Evolutionary conservation across 2,113 vertebrate genomes (phyloP), one percentile per base, ranked within the genome.

Genomic region (Tyrannus savana): DNA sequence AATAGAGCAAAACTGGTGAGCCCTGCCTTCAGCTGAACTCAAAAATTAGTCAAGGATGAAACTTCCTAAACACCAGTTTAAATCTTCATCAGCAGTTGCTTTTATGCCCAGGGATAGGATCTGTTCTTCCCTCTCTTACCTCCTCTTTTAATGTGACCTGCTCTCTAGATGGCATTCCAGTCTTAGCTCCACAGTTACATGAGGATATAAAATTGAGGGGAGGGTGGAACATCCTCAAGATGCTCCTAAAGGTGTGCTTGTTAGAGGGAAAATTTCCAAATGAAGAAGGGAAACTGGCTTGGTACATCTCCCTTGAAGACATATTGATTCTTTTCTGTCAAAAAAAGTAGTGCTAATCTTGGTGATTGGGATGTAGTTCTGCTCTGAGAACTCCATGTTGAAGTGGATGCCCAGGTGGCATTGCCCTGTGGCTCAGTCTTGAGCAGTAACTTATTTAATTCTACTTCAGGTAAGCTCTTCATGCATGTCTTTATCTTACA

Each of bases 381-480:
- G 8, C 25, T 41, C 52, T 68, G 4, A 78, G 50, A 89, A 44
- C 28, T 69, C 55, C 49, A 3, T 14, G 0, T 6, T 74, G 75
- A 60, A 73, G 31, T 81, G 77, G 30, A 17, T 91, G 39, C 30
- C 79, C 28, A 3, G 49, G 6, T 62, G 58, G 31, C 80, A 19
- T 37, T 71, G 67, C 50, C 37, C 6, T 46, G 3, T 84, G 64
- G 58, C 59, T 87, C 81, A 63, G 5, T 76, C 85, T 84, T 84
- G 81, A 80, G 22, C 73, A 93, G 25, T 95, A 80, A 63, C 53
- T 89, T 76, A 60, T 19, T 69, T 47, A 60, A 31, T 87, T 87
- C 63, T 59, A 0, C 49, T 68, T 80, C 88, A 93, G 91, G 91
- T 96, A 95, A 95, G 91, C 93, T 80, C 85, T 89, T 84, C 3